Base-by-base conservation (phyloP, 2,888 invertebrate genomes). In the Hyalella azteca region DNA sequence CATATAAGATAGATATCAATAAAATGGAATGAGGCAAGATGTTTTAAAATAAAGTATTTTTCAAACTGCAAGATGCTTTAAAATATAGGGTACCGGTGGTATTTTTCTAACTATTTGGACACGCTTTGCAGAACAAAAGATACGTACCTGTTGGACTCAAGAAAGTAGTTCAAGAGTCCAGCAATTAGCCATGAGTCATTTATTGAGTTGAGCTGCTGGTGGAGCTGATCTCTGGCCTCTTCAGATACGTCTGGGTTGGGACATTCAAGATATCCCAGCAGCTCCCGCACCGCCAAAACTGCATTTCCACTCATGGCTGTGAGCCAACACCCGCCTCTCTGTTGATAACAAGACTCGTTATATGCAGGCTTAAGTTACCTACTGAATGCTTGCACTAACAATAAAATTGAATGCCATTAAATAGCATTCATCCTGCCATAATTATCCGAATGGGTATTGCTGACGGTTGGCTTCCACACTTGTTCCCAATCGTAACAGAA, bases 81-180 rank as follows among this genome's bases (percentile, higher is more conserved):
- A n/a, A n/a, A n/a, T n/a, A n/a, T n/a, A n/a, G n/a, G n/a, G n/a
- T n/a, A n/a, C n/a, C n/a, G n/a, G n/a, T n/a, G n/a, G n/a, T n/a
- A n/a, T n/a, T n/a, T n/a, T n/a, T n/a, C n/a, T n/a, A n/a, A n/a
- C n/a, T n/a, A n/a, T n/a, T n/a, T n/a, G n/a, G n/a, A 15, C 49
- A 4, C 49, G 54, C 29, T 54, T 9, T 7, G 15, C 45, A 45
- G 15, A 45, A 45, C 45, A 45, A 45, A 5, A 22, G 13, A 54
- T 22, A 66, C 9, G 1, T 32, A 83, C 83, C 83, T 83, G 79
- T 84, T 84, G 11, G 84, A 79, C 48, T 73, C 59, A 40, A 82
- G 80, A 73, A 82, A 84, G 59, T 84, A 84, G 39, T 84, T 82
- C 11, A 84, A 48, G 39, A 84, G 59, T 29, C 84, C 84, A 40